Conservation (phyloP, 2,797 vertebrate species). For the Hypotaenidia okinawae region DNA sequence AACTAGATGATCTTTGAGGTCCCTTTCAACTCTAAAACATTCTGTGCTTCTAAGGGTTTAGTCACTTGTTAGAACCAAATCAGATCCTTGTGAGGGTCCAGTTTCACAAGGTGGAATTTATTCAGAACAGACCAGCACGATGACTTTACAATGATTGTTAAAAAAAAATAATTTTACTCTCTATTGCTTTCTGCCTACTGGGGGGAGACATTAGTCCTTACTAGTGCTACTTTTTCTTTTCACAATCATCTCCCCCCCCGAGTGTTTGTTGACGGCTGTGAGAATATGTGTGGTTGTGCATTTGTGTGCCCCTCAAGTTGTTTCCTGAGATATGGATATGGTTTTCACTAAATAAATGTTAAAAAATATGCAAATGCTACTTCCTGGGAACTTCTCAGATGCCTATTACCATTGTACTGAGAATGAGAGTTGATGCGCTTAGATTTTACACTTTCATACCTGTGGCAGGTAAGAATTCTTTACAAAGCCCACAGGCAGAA, state of each 20-base stretch:
- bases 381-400: neutral
- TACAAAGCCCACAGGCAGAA: neutral
- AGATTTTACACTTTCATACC: neutral
- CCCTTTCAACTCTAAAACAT: no score
- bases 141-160: neutral
- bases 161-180: fast-evolving
- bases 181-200: neutral
- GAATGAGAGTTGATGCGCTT: neutral
- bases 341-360: neutral
- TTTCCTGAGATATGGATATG: neutral
- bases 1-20: no score
- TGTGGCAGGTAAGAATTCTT: neutral
- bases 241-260: neutral
- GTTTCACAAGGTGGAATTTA: neutral
- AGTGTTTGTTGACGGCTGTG: fast-evolving
- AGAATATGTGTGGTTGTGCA: neutral
- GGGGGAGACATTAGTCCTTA: neutral
- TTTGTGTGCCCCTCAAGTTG: neutral
- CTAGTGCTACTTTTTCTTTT: neutral
- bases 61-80: neutral
- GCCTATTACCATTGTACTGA: neutral
- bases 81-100: neutral
- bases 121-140: fast-evolving
- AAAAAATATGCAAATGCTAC: neutral
- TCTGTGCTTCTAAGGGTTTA: neutral